Evolutionary conservation across 2,113 vertebrate genomes (phyloP), one percentile per base, ranked within the genome.

Genomic region (Riparia riparia): DNA sequence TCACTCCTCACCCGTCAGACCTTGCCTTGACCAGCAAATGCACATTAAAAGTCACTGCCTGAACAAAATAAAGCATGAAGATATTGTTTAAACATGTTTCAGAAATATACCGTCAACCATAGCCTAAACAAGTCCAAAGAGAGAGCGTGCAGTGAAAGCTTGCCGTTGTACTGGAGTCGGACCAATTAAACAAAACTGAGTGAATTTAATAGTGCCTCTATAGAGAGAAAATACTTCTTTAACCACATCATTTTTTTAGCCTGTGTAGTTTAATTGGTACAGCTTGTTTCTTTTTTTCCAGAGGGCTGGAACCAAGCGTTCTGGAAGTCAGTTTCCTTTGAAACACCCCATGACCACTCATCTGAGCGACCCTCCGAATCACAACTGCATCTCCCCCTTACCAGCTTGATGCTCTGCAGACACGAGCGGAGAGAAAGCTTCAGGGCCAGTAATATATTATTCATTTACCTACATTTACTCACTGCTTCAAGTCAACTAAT

Each of bases 61-160:
- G 0, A 78, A 76, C 69, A 37, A 66, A 88, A 68, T 9, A 51
- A 56, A 57, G 68, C 39, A 2, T 18, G 71, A 70, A 94, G 56
- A 49, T 45, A 78, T 2, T 96, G 92, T 89, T 86, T 61, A 88
- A 96, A 94, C 92, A 92, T 13, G 92, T 86, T 93, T 93, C 93
- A 86, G 82, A 79, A 96, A 81, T 89, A 81, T 10, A 88, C 39
- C 17, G 1, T 78, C 68, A 86, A 64, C 44, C n/a, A 29, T 71
- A 90, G 93, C 53, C 96, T 94, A 95, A 96, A 97, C 96, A 96
- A 97, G 96, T 60, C 96, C 80, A 81, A 83, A 83, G 90, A 73
- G 58, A 73, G 44, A 87, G 76, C 6, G 0, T 20, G 60, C 76
- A 93, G 71, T 81, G 85, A 95, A 90, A 94, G 76, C 88, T 81